phyloP scores from a whole-genome alignment of 2,888 invertebrate species.

The Tetramorium bicarinatum region DNA sequence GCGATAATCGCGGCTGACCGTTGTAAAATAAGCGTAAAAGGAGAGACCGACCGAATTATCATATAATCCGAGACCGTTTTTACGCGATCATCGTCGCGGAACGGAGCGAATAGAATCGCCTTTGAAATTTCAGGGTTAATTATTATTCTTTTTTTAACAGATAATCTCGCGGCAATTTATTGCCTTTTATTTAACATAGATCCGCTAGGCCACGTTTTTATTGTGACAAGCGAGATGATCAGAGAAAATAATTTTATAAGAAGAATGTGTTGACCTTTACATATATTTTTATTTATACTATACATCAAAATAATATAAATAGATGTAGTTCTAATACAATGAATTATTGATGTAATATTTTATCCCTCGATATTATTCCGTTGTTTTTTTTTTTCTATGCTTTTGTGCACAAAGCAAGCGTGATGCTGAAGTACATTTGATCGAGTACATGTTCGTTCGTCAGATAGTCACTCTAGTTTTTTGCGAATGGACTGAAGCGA shows the following conservation, averaged over 20 bases:
- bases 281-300: not conserved
- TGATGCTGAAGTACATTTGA: not conserved
- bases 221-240: no score
- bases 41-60: slow-evolving; percentile 45
- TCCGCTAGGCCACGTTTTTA: not conserved
- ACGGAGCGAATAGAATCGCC: slow-evolving; percentile 9
- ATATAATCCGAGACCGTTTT: slow-evolving; percentile 34
- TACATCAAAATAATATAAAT: not conserved
- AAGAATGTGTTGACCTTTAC: not conserved
- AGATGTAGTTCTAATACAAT: not conserved
- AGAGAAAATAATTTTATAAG: not conserved
- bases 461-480: slow-evolving; percentile 14
- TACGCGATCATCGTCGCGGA: slow-evolving; percentile 28
- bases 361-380: not conserved
- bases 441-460: not conserved
- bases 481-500: slow-evolving; percentile 1
- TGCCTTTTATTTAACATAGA: not conserved
- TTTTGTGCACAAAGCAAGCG: not conserved
- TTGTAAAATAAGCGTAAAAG: slow-evolving; percentile 43
- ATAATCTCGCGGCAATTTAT: not conserved
- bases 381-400: not conserved
- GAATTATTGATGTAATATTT: not conserved
- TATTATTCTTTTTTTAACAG: not conserved
- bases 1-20: slow-evolving; percentile 53
- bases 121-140: not conserved